Evolutionary conservation across 2,888 invertebrate species (phyloP).

Genomic region (Orthonychiurus folsomi): DNA sequence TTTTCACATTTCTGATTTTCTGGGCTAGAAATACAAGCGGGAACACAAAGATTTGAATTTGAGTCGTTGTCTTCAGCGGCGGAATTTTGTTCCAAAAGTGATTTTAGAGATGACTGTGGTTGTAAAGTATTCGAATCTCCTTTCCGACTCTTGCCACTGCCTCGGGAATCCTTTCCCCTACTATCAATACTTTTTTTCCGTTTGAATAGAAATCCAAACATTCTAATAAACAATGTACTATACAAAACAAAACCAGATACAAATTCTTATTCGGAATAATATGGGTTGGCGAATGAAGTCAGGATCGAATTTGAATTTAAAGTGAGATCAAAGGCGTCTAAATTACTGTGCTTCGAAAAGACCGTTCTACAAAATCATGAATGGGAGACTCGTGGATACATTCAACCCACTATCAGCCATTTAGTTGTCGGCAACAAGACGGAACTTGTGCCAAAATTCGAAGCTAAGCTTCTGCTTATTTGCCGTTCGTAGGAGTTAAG

Average conservation of each 20-base stretch:
- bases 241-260: no score
- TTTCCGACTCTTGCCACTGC: not conserved
- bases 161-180: slow-evolving; percentile 15
- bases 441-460: not conserved
- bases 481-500: not conserved
- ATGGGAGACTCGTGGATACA: no score
- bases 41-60: no score
- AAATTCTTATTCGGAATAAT: no score
- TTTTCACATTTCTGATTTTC: no score
- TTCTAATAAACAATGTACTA: slow-evolving; percentile 18
- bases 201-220: slow-evolving; percentile 40
- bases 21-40: no score
- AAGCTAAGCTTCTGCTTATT: not conserved
- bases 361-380: no score
- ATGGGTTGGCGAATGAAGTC: no score
- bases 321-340: not conserved
- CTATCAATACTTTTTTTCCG: slow-evolving; percentile 33
- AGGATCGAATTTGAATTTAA: not conserved
- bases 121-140: no score
- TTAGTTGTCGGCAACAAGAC: not conserved
- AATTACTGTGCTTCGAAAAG: not conserved
- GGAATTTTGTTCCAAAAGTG: not conserved
- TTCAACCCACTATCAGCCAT: not conserved
- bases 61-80: not conserved
- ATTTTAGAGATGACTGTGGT: not conserved